A percentile compares a stretch with the other conserved stretches of the same genome.
Conservation (phyloP, 2,888 invertebrate genomes). For the Folsomia candida region DNA sequence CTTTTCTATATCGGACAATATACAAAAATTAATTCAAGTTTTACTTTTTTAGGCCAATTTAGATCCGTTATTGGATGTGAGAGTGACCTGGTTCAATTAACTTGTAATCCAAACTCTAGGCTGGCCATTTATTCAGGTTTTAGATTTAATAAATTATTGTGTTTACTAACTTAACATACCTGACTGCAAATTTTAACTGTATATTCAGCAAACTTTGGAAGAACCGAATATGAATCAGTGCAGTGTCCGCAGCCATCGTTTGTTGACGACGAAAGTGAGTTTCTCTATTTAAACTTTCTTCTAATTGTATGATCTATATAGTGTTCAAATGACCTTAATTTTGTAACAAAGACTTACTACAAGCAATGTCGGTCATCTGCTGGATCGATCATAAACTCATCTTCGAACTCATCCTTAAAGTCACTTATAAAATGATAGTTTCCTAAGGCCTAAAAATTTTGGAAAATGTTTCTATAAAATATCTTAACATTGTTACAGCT, state of each 20-base stretch:
- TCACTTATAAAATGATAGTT: too few relatives aligned
- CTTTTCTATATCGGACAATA: constrained; percentile 4
- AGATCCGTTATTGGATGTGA: constrained; percentile 91
- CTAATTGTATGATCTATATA: constrained; percentile 2
- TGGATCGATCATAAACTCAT: too few relatives aligned
- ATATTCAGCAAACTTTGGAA: constrained; percentile 89
- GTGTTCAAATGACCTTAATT: neutral
- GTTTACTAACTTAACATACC: too few relatives aligned
- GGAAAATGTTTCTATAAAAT: too few relatives aligned
- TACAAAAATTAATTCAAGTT: too few relatives aligned
- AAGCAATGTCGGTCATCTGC: too few relatives aligned
- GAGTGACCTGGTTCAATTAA: constrained; percentile 80
- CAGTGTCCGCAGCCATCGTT: constrained; percentile 79
- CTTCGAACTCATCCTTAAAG: too few relatives aligned
- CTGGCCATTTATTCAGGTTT: constrained; percentile 90
- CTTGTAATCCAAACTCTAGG: constrained; percentile 81
- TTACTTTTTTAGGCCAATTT: constrained; percentile 75
- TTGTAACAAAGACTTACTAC: neutral
- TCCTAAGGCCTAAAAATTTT: too few relatives aligned
- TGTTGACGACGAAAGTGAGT: constrained; percentile 79
- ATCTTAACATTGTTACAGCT: constrained; percentile 51
- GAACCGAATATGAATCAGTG: constrained; percentile 81
- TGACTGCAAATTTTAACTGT: too few relatives aligned
- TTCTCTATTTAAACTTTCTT: too few relatives aligned
- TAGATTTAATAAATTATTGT: too few relatives aligned